Percentiles rank a stretch among this genome's conserved stretches.
phyloP scores from a whole-genome alignment of 2,113 vertebrate genomes.

The Cinclus cinclus region DNA sequence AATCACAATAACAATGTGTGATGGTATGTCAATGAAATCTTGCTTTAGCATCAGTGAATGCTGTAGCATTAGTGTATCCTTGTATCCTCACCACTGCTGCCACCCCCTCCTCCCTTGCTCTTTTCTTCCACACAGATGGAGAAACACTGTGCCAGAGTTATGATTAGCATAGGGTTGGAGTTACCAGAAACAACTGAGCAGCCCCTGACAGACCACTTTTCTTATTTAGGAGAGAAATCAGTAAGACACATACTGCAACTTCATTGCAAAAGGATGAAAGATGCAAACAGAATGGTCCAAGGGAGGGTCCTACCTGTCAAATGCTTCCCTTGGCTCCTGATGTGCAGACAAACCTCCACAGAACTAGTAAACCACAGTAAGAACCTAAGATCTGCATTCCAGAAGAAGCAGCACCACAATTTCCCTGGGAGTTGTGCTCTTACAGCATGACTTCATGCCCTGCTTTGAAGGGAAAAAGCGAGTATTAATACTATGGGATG shows the following conservation, averaged over 20 bases:
- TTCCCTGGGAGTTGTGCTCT: neutral
- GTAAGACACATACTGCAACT: neutral
- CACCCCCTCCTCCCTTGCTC: neutral
- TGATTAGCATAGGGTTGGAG: slow-evolving; percentile 43
- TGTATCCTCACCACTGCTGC: neutral
- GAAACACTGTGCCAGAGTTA: neutral
- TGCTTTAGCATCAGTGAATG: neutral
- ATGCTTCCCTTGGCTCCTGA: neutral
- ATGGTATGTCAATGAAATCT: neutral
- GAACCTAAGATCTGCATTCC: neutral
- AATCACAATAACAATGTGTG: neutral
- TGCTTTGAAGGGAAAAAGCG: neutral
- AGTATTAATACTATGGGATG: neutral
- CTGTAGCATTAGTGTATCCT: neutral
- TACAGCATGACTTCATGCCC: neutral
- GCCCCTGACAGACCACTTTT: slow-evolving; percentile 18
- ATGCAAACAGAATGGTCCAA: neutral
- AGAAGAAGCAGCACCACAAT: neutral
- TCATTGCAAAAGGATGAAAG: neutral
- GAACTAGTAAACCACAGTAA: neutral
- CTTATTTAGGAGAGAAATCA: neutral
- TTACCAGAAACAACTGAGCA: slow-evolving; percentile 47
- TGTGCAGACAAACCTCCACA: neutral
- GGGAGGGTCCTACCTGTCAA: neutral
- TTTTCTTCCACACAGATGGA: slow-evolving; percentile 19